phyloP scores from a whole-genome alignment of 2,888 invertebrate genomes.

The Dryococelus australis region DNA sequence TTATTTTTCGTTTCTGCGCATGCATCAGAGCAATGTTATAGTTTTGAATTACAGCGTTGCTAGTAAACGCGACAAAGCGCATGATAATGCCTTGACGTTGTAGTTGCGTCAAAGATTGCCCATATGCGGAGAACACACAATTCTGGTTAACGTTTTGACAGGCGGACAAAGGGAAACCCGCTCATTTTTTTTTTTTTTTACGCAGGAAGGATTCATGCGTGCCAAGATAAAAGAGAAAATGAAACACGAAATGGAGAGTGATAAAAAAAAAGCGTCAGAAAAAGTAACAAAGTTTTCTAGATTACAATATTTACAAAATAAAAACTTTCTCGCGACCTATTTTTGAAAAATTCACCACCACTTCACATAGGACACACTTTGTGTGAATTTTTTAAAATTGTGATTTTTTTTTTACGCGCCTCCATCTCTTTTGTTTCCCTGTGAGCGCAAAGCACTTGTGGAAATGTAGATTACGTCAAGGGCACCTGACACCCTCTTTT shows the following conservation, averaged over 20 bases:
- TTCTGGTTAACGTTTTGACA: not conserved
- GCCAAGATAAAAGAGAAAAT: slow-evolving; percentile 7
- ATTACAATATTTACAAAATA: not conserved
- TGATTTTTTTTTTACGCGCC: not conserved
- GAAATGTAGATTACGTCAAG: not conserved
- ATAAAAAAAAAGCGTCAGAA: not conserved
- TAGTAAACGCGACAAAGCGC: not conserved
- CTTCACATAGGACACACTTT: not conserved
- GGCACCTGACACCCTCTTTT: not conserved
- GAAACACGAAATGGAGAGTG: not conserved
- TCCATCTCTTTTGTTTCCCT: not conserved
- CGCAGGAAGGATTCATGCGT: not conserved
- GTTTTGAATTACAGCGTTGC: not conserved
- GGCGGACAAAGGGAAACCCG: not conserved
- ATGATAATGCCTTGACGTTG: not conserved
- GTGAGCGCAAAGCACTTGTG: not conserved
- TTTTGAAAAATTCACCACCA: not conserved
- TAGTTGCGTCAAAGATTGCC: not conserved
- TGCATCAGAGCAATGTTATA: not conserved
- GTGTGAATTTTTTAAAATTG: not conserved
- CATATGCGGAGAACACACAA: not conserved
- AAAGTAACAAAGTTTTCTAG: not conserved
- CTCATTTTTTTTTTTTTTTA: not conserved
- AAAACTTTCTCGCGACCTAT: not conserved
- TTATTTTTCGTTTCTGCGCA: not conserved